phyloP scores from a whole-genome alignment of 2,888 invertebrate species.

The Andrena fulva region DNA sequence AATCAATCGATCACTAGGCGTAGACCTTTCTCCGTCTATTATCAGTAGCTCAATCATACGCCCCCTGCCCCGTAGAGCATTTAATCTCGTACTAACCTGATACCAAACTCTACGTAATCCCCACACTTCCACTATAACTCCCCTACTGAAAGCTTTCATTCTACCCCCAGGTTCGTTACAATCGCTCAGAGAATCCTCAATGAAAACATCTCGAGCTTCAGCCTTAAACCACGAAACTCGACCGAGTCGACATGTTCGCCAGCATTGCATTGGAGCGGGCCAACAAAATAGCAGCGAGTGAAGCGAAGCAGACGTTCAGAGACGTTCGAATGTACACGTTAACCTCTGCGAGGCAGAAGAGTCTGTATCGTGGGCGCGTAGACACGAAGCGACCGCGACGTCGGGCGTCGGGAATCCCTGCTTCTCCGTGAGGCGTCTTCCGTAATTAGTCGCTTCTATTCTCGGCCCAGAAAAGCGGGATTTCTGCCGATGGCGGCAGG shows the following conservation, averaged over 20 bases:
- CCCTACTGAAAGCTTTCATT: too few relatives aligned
- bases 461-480: conserved; percentile 54
- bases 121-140: too few relatives aligned
- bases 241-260: not conserved
- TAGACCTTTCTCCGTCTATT: too few relatives aligned
- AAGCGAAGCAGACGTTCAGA: not conserved
- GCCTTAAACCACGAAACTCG: not conserved
- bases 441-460: conserved; percentile 62
- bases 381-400: conserved; percentile 18
- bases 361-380: not conserved
- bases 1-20: too few relatives aligned
- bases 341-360: not conserved
- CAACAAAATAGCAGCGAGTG: not conserved
- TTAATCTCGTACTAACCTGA: too few relatives aligned
- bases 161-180: too few relatives aligned
- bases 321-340: not conserved
- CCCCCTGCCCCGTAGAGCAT: too few relatives aligned
- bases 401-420: conserved; percentile 32
- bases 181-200: too few relatives aligned
- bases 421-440: conserved; percentile 44
- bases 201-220: not conserved
- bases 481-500: conserved; percentile 65
- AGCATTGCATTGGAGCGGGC: not conserved
- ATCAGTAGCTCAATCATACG: too few relatives aligned
- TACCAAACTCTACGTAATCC: too few relatives aligned